Conservation (phyloP, 2,113 vertebrate genomes). For the Globicephala melas region DNA sequence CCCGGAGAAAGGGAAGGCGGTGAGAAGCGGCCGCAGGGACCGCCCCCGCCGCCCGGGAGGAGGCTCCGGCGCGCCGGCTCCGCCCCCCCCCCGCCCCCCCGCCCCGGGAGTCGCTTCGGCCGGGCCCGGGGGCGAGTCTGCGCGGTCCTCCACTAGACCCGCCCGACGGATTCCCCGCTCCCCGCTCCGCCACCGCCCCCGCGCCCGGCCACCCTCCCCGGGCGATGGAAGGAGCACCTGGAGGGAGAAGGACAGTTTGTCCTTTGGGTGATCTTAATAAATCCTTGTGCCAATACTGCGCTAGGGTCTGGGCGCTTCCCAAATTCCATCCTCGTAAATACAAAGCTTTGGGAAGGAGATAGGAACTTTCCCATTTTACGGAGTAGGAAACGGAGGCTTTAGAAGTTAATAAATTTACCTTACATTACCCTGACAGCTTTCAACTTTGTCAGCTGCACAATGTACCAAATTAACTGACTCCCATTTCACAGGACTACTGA, state of each 20-base stretch:
- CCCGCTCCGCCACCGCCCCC: too few species aligned
- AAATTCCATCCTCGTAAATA: not conserved
- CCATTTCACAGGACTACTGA: not conserved
- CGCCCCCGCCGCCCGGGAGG: not conserved
- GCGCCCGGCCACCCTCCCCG: not conserved
- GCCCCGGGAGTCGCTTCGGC: not conserved
- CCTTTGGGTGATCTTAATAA: too few species aligned
- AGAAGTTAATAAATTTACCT: not conserved
- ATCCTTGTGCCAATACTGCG: rapidly evolving
- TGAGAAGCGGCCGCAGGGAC: rapidly evolving
- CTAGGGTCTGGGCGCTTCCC: not conserved
- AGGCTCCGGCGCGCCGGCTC: not conserved
- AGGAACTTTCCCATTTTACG: not conserved
- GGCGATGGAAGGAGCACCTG: not conserved
- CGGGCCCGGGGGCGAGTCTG: not conserved
- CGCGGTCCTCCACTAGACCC: not conserved
- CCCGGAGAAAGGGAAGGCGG: rapidly evolving
- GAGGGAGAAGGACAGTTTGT: not conserved
- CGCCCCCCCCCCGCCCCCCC: not conserved
- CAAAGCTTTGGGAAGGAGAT: not conserved
- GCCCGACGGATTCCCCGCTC: rapidly evolving
- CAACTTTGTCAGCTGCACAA: conserved; percentile 28
- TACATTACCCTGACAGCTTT: not conserved
- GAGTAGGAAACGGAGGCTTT: not conserved
- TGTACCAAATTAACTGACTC: not conserved